phyloP scores from a whole-genome alignment of 2,797 vertebrate genomes.

The Artibeus lituratus region DNA sequence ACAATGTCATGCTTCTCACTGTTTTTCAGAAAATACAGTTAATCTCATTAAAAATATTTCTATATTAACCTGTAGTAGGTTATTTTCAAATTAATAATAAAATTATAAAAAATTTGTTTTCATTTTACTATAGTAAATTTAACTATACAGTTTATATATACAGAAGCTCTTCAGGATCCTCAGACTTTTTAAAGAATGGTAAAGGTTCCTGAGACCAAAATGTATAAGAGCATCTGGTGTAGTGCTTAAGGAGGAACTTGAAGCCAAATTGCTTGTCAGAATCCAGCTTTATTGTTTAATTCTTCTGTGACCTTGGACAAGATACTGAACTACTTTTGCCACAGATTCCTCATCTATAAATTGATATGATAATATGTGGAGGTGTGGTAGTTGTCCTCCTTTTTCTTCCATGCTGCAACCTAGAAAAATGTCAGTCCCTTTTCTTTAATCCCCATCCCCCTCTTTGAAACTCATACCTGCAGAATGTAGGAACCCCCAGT shows the following conservation, averaged over 20 bases:
- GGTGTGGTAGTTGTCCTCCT: not conserved
- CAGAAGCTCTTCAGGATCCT: not conserved
- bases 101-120: not conserved
- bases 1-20: not conserved
- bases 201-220: not conserved
- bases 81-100: conserved; percentile 31
- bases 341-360: not conserved
- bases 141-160: not conserved
- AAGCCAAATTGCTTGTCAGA: not conserved
- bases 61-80: not conserved
- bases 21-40: not conserved
- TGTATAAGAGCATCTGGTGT: not conserved
- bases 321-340: not conserved
- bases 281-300: not conserved
- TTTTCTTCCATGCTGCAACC: not conserved
- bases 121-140: conserved; percentile 9
- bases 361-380: not conserved
- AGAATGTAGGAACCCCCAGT: not conserved
- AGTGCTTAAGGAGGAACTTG: not conserved
- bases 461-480: not conserved
- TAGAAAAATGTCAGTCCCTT: not conserved
- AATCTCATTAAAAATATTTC: conserved; percentile 26
- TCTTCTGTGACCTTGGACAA: not conserved
- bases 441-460: not conserved
- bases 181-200: not conserved